These are phyloP conservation scores for Betta splendens DNA, from an alignment of 2,797 vertebrate genomes.

Conservation along the genomic window DNA sequence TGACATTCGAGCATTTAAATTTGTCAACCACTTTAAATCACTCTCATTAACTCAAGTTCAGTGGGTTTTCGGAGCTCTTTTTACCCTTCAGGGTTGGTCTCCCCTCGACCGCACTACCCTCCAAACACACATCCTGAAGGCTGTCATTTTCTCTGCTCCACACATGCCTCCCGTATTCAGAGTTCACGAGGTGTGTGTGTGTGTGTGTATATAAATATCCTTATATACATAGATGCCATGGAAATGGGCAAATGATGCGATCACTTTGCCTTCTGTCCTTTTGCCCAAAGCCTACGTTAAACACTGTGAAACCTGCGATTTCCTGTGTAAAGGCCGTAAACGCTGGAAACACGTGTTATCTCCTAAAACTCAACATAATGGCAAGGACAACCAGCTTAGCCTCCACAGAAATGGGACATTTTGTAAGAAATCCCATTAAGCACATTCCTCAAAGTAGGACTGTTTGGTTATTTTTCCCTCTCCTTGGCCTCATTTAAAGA, in stretches of 20 bases:
- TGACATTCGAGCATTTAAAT: constrained; percentile 25
- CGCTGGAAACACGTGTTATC: constrained; percentile 69
- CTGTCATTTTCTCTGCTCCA: constrained; percentile 55
- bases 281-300: constrained; percentile 12
- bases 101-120: constrained; percentile 40
- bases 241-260: constrained; percentile 34
- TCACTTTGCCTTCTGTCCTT: constrained; percentile 4
- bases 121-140: constrained; percentile 44
- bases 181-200: constrained; percentile 20
- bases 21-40: constrained; percentile 39
- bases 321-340: constrained; percentile 67
- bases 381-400: constrained; percentile 50
- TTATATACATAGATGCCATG: too few relatives aligned
- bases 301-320: background rate
- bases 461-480: constrained; percentile 70
- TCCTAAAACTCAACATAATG: too few relatives aligned
- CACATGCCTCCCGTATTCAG: constrained; percentile 56
- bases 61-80: constrained; percentile 14
- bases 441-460: constrained; percentile 74
- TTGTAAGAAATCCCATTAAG: constrained; percentile 72
- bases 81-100: constrained; percentile 21
- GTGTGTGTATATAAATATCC: too few relatives aligned
- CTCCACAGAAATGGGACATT: constrained; percentile 58
- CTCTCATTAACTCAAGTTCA: constrained; percentile 32
- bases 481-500: constrained; percentile 77